A percentile compares a stretch with the other conserved stretches of the same genome.
These are phyloP conservation scores for Anniella stebbinsi DNA, from an alignment of 2,797 vertebrate genomes.

Conservation along the genomic window DNA sequence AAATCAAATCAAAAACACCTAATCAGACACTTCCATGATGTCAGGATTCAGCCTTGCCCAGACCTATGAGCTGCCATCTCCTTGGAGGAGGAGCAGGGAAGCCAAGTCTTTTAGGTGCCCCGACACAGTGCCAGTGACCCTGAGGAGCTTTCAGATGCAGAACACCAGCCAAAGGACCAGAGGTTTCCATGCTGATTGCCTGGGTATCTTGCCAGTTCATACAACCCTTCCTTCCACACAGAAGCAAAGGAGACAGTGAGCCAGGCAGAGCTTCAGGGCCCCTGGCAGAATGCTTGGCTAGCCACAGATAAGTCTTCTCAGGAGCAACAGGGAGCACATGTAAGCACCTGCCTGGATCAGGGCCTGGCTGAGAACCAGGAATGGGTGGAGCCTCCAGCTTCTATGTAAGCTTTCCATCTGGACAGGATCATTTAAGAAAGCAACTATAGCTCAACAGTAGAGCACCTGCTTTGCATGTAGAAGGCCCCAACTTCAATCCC, in stretches of 20 bases:
- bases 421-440: too few relatives aligned
- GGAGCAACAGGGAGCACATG: background rate
- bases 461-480: too few relatives aligned
- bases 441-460: too few relatives aligned
- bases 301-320: background rate
- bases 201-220: background rate
- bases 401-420: background rate
- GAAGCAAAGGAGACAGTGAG: background rate
- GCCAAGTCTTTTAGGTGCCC: too few relatives aligned
- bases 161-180: background rate
- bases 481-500: too few relatives aligned
- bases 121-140: too few relatives aligned
- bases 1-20: too few relatives aligned
- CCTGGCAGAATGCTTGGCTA: background rate
- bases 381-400: background rate
- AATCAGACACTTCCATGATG: too few relatives aligned
- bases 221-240: background rate
- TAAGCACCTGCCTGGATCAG: background rate
- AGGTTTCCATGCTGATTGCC: background rate
- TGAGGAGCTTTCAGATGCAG: background rate
- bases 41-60: too few relatives aligned
- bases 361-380: background rate
- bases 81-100: too few relatives aligned
- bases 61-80: too few relatives aligned
- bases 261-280: background rate